Percentiles rank a stretch among this genome's conserved stretches.
These are phyloP conservation scores for Nysson spinosus DNA, from an alignment of 2,888 invertebrate species.

Conservation along the genomic window DNA sequence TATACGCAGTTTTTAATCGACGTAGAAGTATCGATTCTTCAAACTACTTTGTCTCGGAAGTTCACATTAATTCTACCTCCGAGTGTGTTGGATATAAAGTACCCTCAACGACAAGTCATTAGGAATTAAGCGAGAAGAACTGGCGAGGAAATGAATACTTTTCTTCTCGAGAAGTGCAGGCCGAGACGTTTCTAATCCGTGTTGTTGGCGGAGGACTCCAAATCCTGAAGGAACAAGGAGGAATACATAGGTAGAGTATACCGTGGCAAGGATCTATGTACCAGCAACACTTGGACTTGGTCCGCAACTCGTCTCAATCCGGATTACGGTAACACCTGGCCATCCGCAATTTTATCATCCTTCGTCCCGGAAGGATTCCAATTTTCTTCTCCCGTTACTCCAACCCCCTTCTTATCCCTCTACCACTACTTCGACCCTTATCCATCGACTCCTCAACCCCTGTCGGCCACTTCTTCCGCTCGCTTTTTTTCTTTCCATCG, in stretches of 20 bases:
- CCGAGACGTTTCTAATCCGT: constrained; percentile 43
- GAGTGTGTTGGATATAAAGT: no score
- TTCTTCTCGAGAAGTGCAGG: constrained; percentile 20
- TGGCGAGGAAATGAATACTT: neutral
- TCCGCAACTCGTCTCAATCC: constrained; percentile 62
- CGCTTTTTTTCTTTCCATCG: constrained; percentile 30
- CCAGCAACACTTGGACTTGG: constrained; percentile 42
- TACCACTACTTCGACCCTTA: constrained; percentile 30
- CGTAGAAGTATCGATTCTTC: constrained; percentile 27
- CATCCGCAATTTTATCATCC: constrained; percentile 75
- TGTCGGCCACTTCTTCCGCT: constrained; percentile 24
- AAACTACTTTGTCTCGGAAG: no score
- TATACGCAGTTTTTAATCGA: constrained; percentile 50
- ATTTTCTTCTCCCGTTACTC: constrained; percentile 70
- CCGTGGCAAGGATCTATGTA: constrained; percentile 20
- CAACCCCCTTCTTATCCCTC: constrained; percentile 48
- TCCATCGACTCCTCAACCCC: constrained; percentile 22
- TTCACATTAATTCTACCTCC: no score
- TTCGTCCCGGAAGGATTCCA: constrained; percentile 71
- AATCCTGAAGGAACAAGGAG: constrained; percentile 29
- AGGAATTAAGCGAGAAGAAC: neutral
- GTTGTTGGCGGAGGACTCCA: constrained; percentile 12
- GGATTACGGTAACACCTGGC: constrained; percentile 74
- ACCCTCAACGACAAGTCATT: neutral
- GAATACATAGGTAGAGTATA: neutral